Evolutionary conservation across 2,113 vertebrate genomes (phyloP).

Genomic region (Prolemur simus): DNA sequence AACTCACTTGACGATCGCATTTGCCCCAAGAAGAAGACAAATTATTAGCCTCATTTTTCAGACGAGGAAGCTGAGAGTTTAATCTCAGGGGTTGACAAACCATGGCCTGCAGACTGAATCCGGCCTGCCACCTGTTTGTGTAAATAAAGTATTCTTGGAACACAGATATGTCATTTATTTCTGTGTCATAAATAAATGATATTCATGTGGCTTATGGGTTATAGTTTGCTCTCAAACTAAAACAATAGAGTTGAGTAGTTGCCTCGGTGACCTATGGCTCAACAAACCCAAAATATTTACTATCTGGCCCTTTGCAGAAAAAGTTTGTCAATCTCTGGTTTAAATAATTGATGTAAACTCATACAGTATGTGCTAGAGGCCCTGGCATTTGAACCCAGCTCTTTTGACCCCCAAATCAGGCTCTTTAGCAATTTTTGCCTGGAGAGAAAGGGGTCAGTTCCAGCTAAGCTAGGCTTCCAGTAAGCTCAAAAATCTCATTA

Average conservation of each 20-base stretch:
- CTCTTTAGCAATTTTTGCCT: not conserved
- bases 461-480: not conserved
- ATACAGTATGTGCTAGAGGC: slow-evolving; percentile 16
- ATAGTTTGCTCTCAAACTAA: not conserved
- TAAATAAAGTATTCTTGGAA: slow-evolving; percentile 19
- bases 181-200: not conserved
- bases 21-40: not conserved
- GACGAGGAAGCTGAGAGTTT: not conserved
- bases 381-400: slow-evolving; percentile 52
- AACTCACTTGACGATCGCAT: not conserved
- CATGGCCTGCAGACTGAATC: not conserved
- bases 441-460: not conserved
- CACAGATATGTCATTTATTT: not conserved
- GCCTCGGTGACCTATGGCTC: not conserved
- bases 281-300: not conserved
- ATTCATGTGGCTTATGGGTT: not conserved
- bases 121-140: not conserved
- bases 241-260: not conserved
- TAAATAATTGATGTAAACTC: not conserved
- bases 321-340: not conserved
- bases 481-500: not conserved
- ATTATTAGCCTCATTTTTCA: not conserved
- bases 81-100: not conserved
- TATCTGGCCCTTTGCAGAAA: not conserved
- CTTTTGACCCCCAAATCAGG: slow-evolving; percentile 19